A percentile compares a stretch with the other conserved stretches of the same genome.
Evolutionary conservation across 2,888 invertebrate genomes (phyloP).

Genomic region (Abrostola triplasia): DNA sequence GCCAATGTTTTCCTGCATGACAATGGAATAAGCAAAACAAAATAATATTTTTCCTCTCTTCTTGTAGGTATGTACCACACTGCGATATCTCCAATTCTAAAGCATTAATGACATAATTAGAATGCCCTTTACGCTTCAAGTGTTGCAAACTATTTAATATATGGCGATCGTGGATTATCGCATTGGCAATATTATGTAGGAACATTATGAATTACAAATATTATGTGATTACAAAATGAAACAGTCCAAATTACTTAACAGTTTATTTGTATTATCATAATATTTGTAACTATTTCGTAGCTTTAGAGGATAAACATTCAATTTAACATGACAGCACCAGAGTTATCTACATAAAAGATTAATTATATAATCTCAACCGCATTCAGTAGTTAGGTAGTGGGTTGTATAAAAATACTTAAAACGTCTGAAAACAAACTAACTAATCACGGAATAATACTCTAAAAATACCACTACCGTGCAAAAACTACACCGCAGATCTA

Average conservation of each 20-base stretch:
- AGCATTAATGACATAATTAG: conserved; percentile 16
- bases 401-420: too few species aligned
- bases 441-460: neutral
- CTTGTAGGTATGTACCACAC: conserved; percentile 10
- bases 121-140: conserved; percentile 23
- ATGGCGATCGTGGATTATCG: conserved; percentile 43
- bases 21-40: conserved; percentile 20
- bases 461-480: conserved; percentile 6
- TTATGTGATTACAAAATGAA: conserved; percentile 46
- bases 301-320: neutral
- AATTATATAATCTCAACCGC: too few species aligned
- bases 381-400: too few species aligned
- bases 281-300: conserved; percentile 19
- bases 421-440: too few species aligned
- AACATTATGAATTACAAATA: conserved; percentile 38
- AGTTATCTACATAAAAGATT: too few species aligned
- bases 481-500: conserved; percentile 8
- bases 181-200: conserved; percentile 35
- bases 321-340: too few species aligned
- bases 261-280: conserved; percentile 20
- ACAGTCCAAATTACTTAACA: conserved; percentile 41
- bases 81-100: conserved; percentile 19
- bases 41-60: conserved; percentile 22
- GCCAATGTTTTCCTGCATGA: conserved; percentile 31
- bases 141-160: conserved; percentile 38